Conservation (phyloP, 1,140 invertebrate species). For the Drosophila nigromelanica region DNA sequence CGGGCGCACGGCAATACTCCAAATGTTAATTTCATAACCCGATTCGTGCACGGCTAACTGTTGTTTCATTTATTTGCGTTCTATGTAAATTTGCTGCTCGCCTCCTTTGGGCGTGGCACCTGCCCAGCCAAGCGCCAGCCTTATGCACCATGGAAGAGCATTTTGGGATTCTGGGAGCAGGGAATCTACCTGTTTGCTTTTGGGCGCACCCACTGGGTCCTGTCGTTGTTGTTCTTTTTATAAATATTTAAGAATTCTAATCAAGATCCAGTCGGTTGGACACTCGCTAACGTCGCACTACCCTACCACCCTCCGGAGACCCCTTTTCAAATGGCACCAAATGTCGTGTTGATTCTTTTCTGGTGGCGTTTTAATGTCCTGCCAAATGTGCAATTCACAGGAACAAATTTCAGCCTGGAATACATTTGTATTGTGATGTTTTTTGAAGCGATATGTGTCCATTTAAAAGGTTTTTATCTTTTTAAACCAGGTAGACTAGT, state of each 20-base stretch:
- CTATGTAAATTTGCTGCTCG: slow-evolving; percentile 70
- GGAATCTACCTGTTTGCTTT: slow-evolving; percentile 44
- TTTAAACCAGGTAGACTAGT: too few species aligned
- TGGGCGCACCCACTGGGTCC: slow-evolving; percentile 27
- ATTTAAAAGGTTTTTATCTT: not conserved
- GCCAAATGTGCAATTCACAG: slow-evolving; percentile 72
- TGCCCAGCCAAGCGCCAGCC: not conserved
- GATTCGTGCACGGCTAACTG: slow-evolving; percentile 74
- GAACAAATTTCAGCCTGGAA: slow-evolving; percentile 61
- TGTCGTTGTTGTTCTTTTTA: slow-evolving; percentile 53
- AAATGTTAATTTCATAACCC: slow-evolving; percentile 83
- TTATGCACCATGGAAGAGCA: not conserved
- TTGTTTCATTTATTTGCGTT: slow-evolving; percentile 80
- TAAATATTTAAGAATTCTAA: slow-evolving; percentile 83
- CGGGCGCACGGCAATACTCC: slow-evolving; percentile 8
- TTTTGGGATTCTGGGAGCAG: slow-evolving; percentile 20
- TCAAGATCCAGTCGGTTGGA: slow-evolving; percentile 65
- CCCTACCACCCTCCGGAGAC: not conserved
- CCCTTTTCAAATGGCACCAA: slow-evolving; percentile 52
- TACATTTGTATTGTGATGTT: not conserved
- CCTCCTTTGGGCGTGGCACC: slow-evolving; percentile 31
- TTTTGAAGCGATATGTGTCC: not conserved
- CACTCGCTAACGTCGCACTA: slow-evolving; percentile 15
- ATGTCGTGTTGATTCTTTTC: slow-evolving; percentile 82
- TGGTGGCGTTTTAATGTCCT: slow-evolving; percentile 78